Evolutionary conservation across 2,797 vertebrate species (phyloP), one percentile per base, ranked within the genome.

Genomic region (Alosa sapidissima): DNA sequence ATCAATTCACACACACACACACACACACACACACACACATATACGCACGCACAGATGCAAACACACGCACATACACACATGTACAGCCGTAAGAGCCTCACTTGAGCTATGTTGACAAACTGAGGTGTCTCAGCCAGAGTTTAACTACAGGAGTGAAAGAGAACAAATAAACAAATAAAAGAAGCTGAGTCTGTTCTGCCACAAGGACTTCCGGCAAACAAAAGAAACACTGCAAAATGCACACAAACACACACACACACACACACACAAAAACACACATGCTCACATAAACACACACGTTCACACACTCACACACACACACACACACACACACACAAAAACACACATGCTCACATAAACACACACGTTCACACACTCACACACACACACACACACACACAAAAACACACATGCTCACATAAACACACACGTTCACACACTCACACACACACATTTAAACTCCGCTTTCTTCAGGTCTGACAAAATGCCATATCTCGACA

Each of bases 41-140:
- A n/a, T 58, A 62, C 55, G 6, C 55, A 58, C 2, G 19, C 14
- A 11, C 52, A 36, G 5, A 52, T 14, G 83, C 55, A 58, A 13
- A n/a, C 13, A 58, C 13, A n/a, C 55, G 19, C 14, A 58, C 14
- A 11, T 47, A 36, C 5, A 52, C n/a, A 85, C 55, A 58, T 16
- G 16, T n/a, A 16, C 33, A 72, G 65, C 41, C 36, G 41, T 45
- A 21, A 36, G 68, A 84, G 83, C 75, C 68, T 68, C 16, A 82
- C 81, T 87, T 83, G 84, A 87, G 82, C 81, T 83, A 3, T 51
- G 48, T 60, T 82, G 84, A 87, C 81, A 87, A 86, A 87, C 84
- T 84, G 58, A 78, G 13, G 81, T 75, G 84, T 87, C 84, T 68
- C 51, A 87, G 83, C 2, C 49, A 52, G 10, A 33, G 14, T 36